A percentile compares a stretch with the other conserved stretches of the same genome.
Conservation (phyloP, 2,113 vertebrate genomes). For the Pao palembangensis region DNA sequence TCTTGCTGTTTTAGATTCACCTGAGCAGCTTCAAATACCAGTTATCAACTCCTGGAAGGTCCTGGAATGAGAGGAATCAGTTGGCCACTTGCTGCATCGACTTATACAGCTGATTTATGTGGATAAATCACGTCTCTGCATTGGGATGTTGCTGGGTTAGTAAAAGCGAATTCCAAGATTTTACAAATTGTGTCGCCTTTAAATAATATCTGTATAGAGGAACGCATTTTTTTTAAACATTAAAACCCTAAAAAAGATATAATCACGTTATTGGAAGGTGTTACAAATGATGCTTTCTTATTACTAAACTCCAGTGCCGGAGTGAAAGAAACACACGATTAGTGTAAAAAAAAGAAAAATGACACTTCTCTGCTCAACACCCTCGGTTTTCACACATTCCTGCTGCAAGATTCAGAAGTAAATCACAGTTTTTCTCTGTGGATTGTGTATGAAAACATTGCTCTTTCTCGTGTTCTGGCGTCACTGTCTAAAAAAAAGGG, state of each 20-base stretch:
- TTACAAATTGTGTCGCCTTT: no score
- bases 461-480: constrained; percentile 16
- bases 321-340: constrained; percentile 57
- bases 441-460: constrained; percentile 21
- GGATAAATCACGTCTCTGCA: no score
- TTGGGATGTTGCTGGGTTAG: no score
- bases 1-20: no score
- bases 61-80: no score
- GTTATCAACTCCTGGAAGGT: no score
- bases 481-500: not conserved
- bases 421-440: constrained; percentile 25
- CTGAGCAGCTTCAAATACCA: no score
- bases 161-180: no score
- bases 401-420: constrained; percentile 33
- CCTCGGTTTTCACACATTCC: constrained; percentile 62
- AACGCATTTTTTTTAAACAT: no score
- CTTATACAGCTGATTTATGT: no score
- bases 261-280: constrained; percentile 34
- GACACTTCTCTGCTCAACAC: constrained; percentile 60
- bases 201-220: no score
- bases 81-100: no score
- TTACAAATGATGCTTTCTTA: constrained; percentile 44
- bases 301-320: constrained; percentile 23
- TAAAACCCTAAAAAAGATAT: not conserved
- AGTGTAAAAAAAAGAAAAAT: constrained; percentile 36